These are phyloP conservation scores for Lumbricus terrestris DNA, from an alignment of 2,888 invertebrate genomes.

Conservation along the genomic window DNA sequence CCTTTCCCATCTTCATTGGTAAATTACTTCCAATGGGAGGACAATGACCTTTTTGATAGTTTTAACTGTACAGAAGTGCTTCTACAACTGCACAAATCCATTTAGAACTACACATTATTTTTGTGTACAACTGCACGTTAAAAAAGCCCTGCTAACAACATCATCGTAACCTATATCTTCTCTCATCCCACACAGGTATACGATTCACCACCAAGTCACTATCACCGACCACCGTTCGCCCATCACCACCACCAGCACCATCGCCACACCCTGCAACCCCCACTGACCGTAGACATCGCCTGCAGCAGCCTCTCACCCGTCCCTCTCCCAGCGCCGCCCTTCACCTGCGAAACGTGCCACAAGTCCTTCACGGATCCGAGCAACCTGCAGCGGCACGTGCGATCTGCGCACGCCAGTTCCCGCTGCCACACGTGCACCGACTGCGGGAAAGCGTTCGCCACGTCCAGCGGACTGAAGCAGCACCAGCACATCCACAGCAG, in stretches of 20 bases:
- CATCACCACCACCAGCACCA: background rate
- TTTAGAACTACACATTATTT: no score
- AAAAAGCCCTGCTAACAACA: no score
- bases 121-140: no score
- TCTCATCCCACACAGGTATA: background rate
- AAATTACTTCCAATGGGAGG: no score
- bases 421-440: conserved; percentile 89
- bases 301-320: background rate
- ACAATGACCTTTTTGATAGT: no score
- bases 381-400: conserved; percentile 92
- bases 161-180: background rate
- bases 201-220: background rate
- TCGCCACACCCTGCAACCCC: background rate
- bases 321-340: background rate
- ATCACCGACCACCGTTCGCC: background rate
- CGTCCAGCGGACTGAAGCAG: conserved; percentile 95
- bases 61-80: no score
- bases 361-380: conserved; percentile 86
- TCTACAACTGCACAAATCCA: no score
- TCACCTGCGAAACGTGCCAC: conserved; percentile 80
- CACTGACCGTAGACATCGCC: background rate
- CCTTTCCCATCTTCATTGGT: no score
- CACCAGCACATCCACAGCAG: conserved; percentile 98
- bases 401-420: conserved; percentile 81
- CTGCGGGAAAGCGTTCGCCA: conserved; percentile 97